Base-by-base conservation (phyloP, 2,888 invertebrate genomes). In the Ceriagrion tenellum region DNA sequence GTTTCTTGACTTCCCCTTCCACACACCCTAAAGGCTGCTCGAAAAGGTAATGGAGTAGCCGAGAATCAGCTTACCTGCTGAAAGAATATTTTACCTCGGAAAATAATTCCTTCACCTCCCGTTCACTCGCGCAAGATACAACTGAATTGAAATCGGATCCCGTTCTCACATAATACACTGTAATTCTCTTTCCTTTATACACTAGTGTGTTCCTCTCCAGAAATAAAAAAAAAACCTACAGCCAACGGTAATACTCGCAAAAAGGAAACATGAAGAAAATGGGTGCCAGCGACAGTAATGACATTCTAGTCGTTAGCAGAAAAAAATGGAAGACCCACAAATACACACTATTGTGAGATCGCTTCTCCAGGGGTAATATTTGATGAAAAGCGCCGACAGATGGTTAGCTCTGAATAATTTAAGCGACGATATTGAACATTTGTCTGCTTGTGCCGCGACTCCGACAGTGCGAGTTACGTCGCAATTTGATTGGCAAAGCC, bases 331-430 rank as follows among this genome's bases (percentile, higher is more conserved):
- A 69, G 69, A 69, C 10, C 16, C 4, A 35, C 35, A 10, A n/a
- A 26, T 13, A 40, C 23, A 35, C 12, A 63, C 63, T 56, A 63
- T 91, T 47, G 47, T 74, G 69, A n/a, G 81, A 35, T 30, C 81
- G 30, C 35, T n/a, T 35, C 81, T 35, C 81, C 81, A 69, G 30
- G n/a, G 93, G 91, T 40, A 69, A 91, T 91, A 91, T 91, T 91
- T 91, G 40, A 91, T 74, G 93, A 69, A 93, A 69, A 69, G 93
- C 69, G 93, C 93, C 93, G 91, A 63, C 91, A 91, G 91, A 91
- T 40, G 63, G 13, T 69, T 63, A 23, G 16, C 93, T 74, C 35
- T 93, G 93, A 93, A 93, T 93, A 69, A 93, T 93, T 93, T 47
- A 93, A 63, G 69, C 47, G n/a, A 12, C 26, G 59, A 93, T 93